Evolutionary conservation across 2,113 vertebrate genomes (phyloP), one percentile per base, ranked within the genome.

Genomic region (Callionymus lyra): DNA sequence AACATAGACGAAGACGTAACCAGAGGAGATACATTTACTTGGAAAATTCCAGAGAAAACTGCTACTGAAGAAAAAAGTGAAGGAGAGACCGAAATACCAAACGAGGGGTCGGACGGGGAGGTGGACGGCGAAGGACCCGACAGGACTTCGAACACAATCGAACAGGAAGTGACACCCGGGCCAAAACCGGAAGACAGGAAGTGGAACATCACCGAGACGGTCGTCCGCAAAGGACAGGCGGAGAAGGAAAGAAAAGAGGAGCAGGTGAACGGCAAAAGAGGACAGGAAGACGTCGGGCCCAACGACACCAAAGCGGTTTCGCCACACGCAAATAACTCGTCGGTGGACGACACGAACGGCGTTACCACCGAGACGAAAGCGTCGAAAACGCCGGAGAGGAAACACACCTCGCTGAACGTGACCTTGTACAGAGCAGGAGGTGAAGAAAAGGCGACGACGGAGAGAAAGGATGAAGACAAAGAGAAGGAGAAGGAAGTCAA

Each of bases 401-500:
- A 51, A 54, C 36, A 40, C 15, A 16, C 70, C 44, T 39, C 51
- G 6, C 21, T 70, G 19, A 81, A 78, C 41, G 32, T 62, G 8
- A 80, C 77, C n/a, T 14, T 53, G 58, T 79, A 81, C 45, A 71
- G 59, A 41, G 68, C 47, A 4, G 63, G 38, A 41, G 68, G 41
- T 1, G 63, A 41, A 17, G 70, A 56, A 33, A 50, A n/a, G 6
- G 65, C 36, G 16, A 67, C 12, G 49, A 3, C 37, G n/a, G 56
- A 40, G 6, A 54, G 70, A 47, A 64, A 60, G 12, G 68, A 63
- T 4, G 45, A 42, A 9, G 50, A 75, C 31, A 19, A 52, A 15
- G 78, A 78, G 27, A 65, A 44, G n/a, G 77, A 69, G 44, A 69
- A 41, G 36, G 80, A 84, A 45, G 6, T 6, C 42, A 85, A 85